These are phyloP conservation scores for Phyllotreta cruciferae DNA, from an alignment of 2,888 invertebrate species.

Conservation along the genomic window DNA sequence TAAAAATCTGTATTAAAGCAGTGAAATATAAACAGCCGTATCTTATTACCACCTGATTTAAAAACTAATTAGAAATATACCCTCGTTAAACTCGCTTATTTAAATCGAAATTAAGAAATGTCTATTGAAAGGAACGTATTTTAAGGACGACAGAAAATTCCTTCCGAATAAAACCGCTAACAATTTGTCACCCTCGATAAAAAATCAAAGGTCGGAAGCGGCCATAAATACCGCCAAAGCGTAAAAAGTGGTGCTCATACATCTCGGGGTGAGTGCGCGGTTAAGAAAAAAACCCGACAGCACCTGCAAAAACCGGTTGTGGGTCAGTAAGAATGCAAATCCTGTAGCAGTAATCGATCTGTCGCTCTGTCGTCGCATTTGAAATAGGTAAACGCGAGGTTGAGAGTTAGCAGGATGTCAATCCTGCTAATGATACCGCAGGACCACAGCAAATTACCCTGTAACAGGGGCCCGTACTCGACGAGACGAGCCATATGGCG, in stretches of 20 bases:
- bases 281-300: constrained; percentile 25
- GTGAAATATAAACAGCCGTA: constrained; percentile 22
- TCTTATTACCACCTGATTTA: constrained; percentile 24
- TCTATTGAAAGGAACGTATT: no score
- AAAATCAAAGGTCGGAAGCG: constrained; percentile 40
- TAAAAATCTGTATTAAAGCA: constrained; percentile 12
- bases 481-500: constrained; percentile 55
- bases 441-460: constrained; percentile 61
- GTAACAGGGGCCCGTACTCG: constrained; percentile 38
- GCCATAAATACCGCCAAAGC: constrained; percentile 40
- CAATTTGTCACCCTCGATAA: constrained; percentile 31
- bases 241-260: constrained; percentile 25
- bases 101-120: no score
- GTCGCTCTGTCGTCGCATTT: constrained; percentile 38
- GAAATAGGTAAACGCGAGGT: constrained; percentile 54
- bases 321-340: constrained; percentile 47
- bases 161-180: constrained; percentile 10
- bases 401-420: constrained; percentile 59
- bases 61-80: constrained; percentile 19
- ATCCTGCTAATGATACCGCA: constrained; percentile 63
- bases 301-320: constrained; percentile 39
- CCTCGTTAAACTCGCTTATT: no score
- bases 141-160: not conserved
- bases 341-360: constrained; percentile 41
- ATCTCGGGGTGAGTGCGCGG: constrained; percentile 27